Percentiles rank a stretch among this genome's conserved stretches.
Evolutionary conservation across 2,113 vertebrate genomes (phyloP).

Genomic region (Paramormyrops kingsleyae): DNA sequence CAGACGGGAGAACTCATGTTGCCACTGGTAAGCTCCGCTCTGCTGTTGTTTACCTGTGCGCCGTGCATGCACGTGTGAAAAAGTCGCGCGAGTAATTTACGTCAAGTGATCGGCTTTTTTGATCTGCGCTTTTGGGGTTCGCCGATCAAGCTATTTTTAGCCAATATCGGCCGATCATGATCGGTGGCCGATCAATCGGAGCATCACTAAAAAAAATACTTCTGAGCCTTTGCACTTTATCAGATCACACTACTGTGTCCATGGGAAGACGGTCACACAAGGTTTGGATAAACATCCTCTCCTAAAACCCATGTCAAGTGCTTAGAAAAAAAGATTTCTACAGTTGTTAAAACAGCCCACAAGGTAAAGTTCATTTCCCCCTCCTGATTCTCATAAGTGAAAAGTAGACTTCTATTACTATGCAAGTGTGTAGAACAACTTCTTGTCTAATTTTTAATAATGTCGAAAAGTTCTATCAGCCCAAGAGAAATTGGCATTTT

Average conservation of each 20-base stretch:
- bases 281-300: not conserved
- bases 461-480: not conserved
- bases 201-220: no score
- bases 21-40: no score
- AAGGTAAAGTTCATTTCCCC: not conserved
- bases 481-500: not conserved
- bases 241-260: not conserved
- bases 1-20: no score
- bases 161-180: no score
- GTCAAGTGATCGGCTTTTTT: no score
- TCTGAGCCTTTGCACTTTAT: not conserved
- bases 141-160: no score
- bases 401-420: not conserved
- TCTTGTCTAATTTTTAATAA: not conserved
- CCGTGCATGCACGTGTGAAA: no score
- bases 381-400: not conserved
- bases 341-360: not conserved
- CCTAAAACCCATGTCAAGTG: not conserved
- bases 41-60: no score
- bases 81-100: no score
- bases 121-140: no score
- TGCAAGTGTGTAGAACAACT: not conserved
- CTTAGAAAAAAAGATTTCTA: not conserved
- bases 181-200: no score
- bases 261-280: not conserved